These are phyloP conservation scores for Rhipidura dahli DNA, from an alignment of 2,113 vertebrate species.

Conservation along the genomic window DNA sequence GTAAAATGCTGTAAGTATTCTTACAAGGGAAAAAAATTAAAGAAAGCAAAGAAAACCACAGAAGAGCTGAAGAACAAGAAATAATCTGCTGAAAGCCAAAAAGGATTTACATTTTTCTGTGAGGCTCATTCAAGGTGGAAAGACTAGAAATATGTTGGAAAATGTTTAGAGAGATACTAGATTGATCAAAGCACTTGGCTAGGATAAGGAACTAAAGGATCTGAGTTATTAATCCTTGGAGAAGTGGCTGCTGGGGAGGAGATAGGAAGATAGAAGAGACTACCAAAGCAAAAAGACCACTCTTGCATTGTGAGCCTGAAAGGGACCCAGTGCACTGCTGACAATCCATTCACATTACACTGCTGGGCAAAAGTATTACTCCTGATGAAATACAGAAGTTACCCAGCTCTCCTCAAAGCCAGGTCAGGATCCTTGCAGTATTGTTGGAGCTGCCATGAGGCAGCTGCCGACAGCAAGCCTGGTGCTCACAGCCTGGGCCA, in stretches of 20 bases:
- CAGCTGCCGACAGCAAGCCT: background rate
- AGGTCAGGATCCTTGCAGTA: background rate
- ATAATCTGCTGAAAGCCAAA: background rate
- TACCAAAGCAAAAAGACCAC: background rate
- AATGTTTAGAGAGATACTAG: background rate
- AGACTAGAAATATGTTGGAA: background rate
- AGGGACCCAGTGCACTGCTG: background rate
- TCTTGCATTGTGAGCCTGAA: background rate
- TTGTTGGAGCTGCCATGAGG: background rate
- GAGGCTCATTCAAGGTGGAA: conserved; percentile 28
- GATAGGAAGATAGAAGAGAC: background rate
- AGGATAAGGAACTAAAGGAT: background rate
- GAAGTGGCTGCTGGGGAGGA: background rate
- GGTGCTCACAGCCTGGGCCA: background rate
- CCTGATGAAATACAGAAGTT: background rate
- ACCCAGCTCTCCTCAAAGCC: background rate
- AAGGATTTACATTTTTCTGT: background rate
- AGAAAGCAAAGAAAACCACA: background rate
- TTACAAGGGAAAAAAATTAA: background rate
- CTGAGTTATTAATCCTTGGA: background rate
- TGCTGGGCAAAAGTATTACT: background rate
- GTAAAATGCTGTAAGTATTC: background rate
- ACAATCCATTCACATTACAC: background rate
- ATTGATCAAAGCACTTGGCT: background rate
- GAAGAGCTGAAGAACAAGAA: background rate